phyloP scores from a whole-genome alignment of 2,797 vertebrate species.

The Borostomias antarcticus region DNA sequence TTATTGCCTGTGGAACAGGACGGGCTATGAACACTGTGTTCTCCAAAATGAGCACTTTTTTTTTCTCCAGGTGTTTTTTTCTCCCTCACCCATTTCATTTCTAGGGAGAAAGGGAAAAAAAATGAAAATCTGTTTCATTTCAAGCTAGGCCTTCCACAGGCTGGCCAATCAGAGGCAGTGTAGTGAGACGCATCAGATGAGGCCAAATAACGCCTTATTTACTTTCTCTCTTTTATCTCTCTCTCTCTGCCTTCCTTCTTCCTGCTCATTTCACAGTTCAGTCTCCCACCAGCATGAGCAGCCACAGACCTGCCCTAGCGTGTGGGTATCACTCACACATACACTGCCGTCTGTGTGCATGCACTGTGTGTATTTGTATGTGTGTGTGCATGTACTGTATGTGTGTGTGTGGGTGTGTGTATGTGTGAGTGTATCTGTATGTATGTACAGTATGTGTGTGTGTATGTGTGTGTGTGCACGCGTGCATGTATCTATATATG shows the following conservation, averaged over 20 bases:
- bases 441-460: no score
- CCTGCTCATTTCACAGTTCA: constrained; percentile 60
- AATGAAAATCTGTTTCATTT: constrained; percentile 41
- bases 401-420: background rate
- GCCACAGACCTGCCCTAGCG: constrained; percentile 47
- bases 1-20: constrained; percentile 56
- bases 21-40: constrained; percentile 55
- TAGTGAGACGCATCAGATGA: constrained; percentile 49
- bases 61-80: constrained; percentile 42
- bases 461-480: no score
- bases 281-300: constrained; percentile 62
- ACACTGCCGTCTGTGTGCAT: constrained; percentile 17
- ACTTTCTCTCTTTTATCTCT: constrained; percentile 39
- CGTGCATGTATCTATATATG: no score
- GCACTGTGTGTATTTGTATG: constrained; percentile 21
- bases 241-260: constrained; percentile 50
- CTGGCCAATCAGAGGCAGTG: constrained; percentile 48
- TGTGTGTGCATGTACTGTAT: constrained; percentile 20
- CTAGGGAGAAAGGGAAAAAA: constrained; percentile 22
- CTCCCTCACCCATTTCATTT: constrained; percentile 26
- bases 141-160: constrained; percentile 47
- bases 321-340: constrained; percentile 28
- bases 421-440: background rate
- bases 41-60: constrained; percentile 19
- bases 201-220: constrained; percentile 56